Evolutionary conservation across 2,113 vertebrate species (phyloP).

Genomic region (Plotosus lineatus): DNA sequence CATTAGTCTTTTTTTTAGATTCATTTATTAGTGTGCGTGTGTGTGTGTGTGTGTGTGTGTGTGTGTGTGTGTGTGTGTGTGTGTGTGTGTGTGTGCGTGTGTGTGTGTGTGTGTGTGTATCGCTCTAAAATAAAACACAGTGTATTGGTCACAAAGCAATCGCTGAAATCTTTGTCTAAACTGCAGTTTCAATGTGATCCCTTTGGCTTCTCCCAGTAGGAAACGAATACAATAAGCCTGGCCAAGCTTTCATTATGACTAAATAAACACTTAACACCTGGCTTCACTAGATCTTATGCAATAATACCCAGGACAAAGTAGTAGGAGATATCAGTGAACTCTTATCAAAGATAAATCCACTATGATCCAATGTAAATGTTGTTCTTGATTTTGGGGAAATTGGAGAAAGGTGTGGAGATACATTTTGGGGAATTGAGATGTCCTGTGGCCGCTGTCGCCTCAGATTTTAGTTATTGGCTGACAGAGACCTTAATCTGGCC

Average conservation of each 20-base stretch:
- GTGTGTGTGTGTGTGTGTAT: no score
- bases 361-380: neutral
- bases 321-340: neutral
- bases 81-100: no score
- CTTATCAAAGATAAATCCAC: neutral
- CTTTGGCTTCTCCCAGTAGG: constrained; percentile 33
- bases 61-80: no score
- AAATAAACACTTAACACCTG: constrained; percentile 21
- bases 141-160: neutral
- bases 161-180: constrained; percentile 30
- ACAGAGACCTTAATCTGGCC: neutral
- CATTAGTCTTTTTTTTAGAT: constrained; percentile 17
- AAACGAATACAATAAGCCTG: constrained; percentile 28
- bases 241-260: constrained; percentile 35
- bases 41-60: no score
- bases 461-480: neutral
- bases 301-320: neutral
- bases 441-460: neutral
- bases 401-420: no score
- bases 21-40: no score
- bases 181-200: constrained; percentile 14
- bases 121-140: neutral
- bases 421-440: neutral
- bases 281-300: neutral
- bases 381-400: neutral